phyloP scores from a whole-genome alignment of 2,888 invertebrate genomes.

The Melipona beecheii region DNA sequence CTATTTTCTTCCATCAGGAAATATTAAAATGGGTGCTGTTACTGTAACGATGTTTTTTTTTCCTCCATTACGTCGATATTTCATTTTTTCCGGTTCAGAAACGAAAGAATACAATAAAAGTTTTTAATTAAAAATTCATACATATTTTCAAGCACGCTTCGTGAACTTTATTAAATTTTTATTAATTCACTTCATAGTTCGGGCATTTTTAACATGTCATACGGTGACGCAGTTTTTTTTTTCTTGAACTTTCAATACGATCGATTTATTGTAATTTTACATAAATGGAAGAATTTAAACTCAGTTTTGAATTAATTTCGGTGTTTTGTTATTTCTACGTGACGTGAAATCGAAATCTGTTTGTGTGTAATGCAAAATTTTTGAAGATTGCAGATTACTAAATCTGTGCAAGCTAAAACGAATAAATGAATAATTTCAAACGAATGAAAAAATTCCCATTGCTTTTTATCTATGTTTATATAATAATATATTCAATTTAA shows the following conservation, averaged over 20 bases:
- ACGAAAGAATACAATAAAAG: background rate
- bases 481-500: no score
- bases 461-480: no score
- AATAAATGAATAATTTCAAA: background rate
- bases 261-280: background rate
- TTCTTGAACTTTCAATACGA: background rate
- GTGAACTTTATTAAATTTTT: background rate
- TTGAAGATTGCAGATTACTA: background rate
- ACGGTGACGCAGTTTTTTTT: background rate
- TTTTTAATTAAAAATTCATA: background rate
- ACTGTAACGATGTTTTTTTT: background rate
- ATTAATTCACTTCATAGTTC: background rate
- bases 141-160: background rate
- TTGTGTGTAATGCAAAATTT: background rate
- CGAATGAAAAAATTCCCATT: background rate
- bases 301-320: background rate
- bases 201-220: background rate
- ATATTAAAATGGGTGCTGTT: background rate
- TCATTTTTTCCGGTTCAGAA: background rate
- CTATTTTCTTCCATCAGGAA: background rate
- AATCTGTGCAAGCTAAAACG: background rate
- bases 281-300: background rate
- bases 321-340: background rate
- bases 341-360: background rate
- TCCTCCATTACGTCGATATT: background rate